phyloP scores from a whole-genome alignment of 2,113 vertebrate genomes.

The Carassius gibelio region DNA sequence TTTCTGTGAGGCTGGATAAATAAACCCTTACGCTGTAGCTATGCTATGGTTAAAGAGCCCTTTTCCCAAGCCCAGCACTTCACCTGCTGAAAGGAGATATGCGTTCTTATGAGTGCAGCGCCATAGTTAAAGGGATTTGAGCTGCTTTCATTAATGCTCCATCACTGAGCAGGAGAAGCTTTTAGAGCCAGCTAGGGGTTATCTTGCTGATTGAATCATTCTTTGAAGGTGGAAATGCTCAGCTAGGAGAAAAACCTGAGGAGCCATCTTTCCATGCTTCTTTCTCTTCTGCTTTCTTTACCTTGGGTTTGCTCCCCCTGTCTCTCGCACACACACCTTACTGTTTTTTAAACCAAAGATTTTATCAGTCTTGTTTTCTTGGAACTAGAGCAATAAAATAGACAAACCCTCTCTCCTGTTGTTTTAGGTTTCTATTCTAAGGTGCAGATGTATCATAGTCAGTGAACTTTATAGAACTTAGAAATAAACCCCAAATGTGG shows the following conservation, averaged over 20 bases:
- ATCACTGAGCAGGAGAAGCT: slow-evolving; percentile 47
- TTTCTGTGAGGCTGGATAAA: slow-evolving; percentile 45
- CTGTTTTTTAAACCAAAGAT: neutral
- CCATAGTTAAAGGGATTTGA: slow-evolving; percentile 59
- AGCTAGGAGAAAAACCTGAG: slow-evolving; percentile 26
- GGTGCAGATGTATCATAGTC: slow-evolving; percentile 23
- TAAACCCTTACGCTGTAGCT: slow-evolving; percentile 44
- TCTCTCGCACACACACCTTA: neutral
- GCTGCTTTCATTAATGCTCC: slow-evolving; percentile 59
- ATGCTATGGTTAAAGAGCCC: slow-evolving; percentile 31
- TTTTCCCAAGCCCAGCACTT: slow-evolving; percentile 48
- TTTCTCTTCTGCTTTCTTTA: slow-evolving; percentile 61
- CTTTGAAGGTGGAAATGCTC: slow-evolving; percentile 39
- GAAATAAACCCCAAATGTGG: neutral
- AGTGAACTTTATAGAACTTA: slow-evolving; percentile 10
- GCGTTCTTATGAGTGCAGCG: slow-evolving; percentile 47
- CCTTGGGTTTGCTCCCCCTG: slow-evolving; percentile 49
- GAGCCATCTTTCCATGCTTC: slow-evolving; percentile 38
- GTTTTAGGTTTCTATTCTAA: slow-evolving; percentile 1
- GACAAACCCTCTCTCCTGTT: neutral
- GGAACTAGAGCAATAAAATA: slow-evolving; percentile 2
- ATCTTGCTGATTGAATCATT: slow-evolving; percentile 56
- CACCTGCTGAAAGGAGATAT: slow-evolving; percentile 56
- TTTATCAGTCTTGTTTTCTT: neutral
- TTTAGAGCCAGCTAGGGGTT: slow-evolving; percentile 48